phyloP scores from a whole-genome alignment of 2,797 vertebrate genomes.

The Rhinichthys osculus region DNA sequence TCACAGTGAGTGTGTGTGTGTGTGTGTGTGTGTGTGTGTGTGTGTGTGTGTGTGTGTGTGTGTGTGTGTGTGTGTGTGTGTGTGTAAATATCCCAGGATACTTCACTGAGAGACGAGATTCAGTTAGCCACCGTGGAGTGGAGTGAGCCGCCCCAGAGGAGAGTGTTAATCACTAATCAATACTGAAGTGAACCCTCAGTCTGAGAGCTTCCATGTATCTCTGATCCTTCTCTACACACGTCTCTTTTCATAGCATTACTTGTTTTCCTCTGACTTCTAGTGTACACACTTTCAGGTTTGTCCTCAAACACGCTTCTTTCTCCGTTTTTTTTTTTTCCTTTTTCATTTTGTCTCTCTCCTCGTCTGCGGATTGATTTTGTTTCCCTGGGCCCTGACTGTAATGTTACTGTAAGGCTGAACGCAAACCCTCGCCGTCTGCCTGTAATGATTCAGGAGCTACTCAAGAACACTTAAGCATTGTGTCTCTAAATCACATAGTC shows the following conservation, averaged over 20 bases:
- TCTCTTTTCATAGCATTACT: constrained; percentile 5
- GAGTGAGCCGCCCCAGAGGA: constrained; percentile 57
- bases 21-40: not conserved
- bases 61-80: not conserved
- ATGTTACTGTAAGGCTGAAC: constrained; percentile 47
- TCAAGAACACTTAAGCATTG: constrained; percentile 26
- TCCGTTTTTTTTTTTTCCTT: not conserved
- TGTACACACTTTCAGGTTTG: constrained; percentile 22
- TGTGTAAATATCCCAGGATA: constrained; percentile 27
- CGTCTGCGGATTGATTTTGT: constrained; percentile 36
- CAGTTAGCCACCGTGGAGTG: constrained; percentile 57
- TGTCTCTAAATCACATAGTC: constrained; percentile 24
- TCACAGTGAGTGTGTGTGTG: not conserved
- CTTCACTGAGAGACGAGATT: constrained; percentile 54
- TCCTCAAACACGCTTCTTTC: not conserved
- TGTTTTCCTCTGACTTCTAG: constrained; percentile 22
- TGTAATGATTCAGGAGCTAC: constrained; percentile 44
- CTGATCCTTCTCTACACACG: constrained; percentile 42
- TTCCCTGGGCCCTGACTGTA: constrained; percentile 1
- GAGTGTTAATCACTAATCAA: constrained; percentile 77
- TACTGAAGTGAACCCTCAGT: constrained; percentile 72
- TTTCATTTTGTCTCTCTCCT: constrained; percentile 13
- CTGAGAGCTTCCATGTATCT: constrained; percentile 63
- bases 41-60: not conserved
- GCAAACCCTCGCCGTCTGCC: constrained; percentile 26